Conservation (phyloP, 2,113 vertebrate species). For the Harpagus bidentatus region DNA sequence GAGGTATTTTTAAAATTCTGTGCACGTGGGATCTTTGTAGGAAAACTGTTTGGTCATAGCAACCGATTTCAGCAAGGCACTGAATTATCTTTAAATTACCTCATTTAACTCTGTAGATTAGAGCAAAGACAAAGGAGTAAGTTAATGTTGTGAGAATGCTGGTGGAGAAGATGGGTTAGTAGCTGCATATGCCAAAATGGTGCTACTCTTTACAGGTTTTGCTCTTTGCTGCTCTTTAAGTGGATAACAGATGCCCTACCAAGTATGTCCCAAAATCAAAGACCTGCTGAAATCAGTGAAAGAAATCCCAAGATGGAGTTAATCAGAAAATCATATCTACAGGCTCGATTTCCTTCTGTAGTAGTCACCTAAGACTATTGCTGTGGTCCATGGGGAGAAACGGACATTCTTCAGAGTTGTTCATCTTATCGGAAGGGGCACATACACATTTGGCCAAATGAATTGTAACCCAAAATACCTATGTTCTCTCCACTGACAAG, state of each 20-base stretch:
- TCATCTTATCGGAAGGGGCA: background rate
- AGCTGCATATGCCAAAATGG: background rate
- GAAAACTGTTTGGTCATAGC: background rate
- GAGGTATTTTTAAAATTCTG: background rate
- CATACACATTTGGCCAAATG: background rate
- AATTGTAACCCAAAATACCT: background rate
- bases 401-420: background rate
- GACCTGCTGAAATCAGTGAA: background rate
- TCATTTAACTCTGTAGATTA: background rate
- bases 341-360: background rate
- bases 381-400: background rate
- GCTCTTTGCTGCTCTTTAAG: background rate
- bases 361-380: background rate
- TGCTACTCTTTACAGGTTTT: background rate
- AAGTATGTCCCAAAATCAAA: background rate
- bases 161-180: background rate
- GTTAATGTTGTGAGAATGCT: background rate
- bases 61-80: background rate
- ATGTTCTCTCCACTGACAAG: background rate
- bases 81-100: background rate
- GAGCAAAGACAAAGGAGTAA: background rate
- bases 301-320: background rate
- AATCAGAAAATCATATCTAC: background rate
- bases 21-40: accelerated
- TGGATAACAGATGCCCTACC: background rate